These are phyloP conservation scores for Hydra vulgaris DNA, from an alignment of 30 jellyfish, hydroid and myxozoan species.

Conservation along the genomic window DNA sequence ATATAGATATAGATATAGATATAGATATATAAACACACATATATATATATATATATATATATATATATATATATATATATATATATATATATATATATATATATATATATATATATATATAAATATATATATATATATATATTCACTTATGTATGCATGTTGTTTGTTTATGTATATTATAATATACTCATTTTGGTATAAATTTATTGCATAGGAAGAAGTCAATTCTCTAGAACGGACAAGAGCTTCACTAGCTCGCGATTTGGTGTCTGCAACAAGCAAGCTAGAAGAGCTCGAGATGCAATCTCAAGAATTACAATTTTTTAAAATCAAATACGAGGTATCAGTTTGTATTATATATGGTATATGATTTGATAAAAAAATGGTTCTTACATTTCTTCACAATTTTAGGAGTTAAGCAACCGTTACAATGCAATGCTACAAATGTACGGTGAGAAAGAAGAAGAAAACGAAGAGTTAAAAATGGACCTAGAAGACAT, in stretches of 20 bases:
- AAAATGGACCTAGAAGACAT: slow-evolving; percentile 77
- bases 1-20: too few species aligned
- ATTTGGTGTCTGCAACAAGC: slow-evolving; percentile 46
- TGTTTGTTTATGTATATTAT: neutral
- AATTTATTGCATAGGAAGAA: slow-evolving; percentile 46
- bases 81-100: too few species aligned
- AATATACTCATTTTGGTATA: too few species aligned
- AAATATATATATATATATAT: too few species aligned
- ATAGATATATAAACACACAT: too few species aligned
- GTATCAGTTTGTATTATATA: neutral
- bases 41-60: too few species aligned
- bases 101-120: too few species aligned
- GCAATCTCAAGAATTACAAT: slow-evolving; percentile 25
- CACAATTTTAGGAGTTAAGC: slow-evolving; percentile 37
- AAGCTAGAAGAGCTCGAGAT: slow-evolving; percentile 51
- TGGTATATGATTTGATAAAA: neutral
- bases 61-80: too few species aligned
- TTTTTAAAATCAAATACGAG: slow-evolving; percentile 29
- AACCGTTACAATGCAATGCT: slow-evolving; percentile 64
- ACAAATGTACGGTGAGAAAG: slow-evolving; percentile 90
- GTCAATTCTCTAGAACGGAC: slow-evolving; percentile 49
- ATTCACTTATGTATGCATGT: neutral
- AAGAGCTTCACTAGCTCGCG: slow-evolving; percentile 81
- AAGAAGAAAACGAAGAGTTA: slow-evolving; percentile 78
- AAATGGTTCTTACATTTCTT: neutral